Evolutionary conservation across 2,113 vertebrate genomes (phyloP), one percentile per base, ranked within the genome.

Genomic region (Catharus bicknelli): DNA sequence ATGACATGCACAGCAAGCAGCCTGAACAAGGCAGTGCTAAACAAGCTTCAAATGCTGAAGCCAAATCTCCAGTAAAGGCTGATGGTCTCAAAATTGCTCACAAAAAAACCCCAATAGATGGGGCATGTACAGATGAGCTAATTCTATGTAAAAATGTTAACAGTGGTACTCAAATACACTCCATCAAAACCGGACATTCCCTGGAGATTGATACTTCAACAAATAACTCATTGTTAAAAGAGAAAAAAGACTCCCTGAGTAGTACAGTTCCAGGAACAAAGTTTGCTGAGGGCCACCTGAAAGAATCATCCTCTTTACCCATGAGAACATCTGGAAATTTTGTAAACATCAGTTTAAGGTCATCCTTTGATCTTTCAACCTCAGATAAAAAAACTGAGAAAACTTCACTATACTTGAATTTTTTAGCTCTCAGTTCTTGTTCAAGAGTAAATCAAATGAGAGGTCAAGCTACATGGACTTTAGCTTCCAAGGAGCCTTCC

Each of bases 361-460:
- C 97, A 55, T 90, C 97, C 78, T 98, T 98, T 97, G 97, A 98
- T 86, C 97, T 96, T 96, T 85, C 93, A 86, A 93, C 93, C 92
- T 92, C 87, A 88, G 96, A 97, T 97, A 96, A 96, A 96, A 97
- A 97, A 97, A 69, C 83, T 86, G 95, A 97, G 95, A 97, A 97
- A 97, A 97, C 64, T 58, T 80, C 91, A 88, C 88, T 82, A 66
- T 68, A 85, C 85, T 92, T 95, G 72, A 92, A 93, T 79, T 95
- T 97, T 96, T 96, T 89, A 90, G 93, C 90, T 48, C 48, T 92
- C 11, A 13, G 81, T 92, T 89, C 92, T 95, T 94, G 88, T 92
- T 93, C 94, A 91, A 96, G 95, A 94, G 88, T 97, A 97, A 97
- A 97, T 97, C 95, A 98, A 95, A 88, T 10, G 86, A 95, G 79